Percentiles rank a stretch among this genome's conserved stretches.
phyloP scores from a whole-genome alignment of 2,888 invertebrate genomes.

The Oscheius onirici region DNA sequence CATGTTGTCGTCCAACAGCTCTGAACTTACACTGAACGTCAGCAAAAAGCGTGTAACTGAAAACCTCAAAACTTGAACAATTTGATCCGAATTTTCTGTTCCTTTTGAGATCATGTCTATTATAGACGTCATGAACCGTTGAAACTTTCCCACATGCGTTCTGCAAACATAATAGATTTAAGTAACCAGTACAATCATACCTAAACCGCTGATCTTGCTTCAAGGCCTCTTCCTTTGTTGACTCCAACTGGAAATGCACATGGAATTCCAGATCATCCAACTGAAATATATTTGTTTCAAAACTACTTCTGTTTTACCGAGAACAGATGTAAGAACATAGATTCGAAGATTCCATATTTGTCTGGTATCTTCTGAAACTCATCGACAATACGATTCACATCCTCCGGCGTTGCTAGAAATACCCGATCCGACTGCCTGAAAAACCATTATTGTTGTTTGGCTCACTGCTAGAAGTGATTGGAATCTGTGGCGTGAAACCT shows the following conservation, averaged over 20 bases:
- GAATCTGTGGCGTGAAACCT: background rate
- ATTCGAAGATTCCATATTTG: slow-evolving; percentile 64
- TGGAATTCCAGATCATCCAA: slow-evolving; percentile 65
- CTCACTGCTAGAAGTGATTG: background rate
- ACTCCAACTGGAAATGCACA: slow-evolving; percentile 61
- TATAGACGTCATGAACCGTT: slow-evolving; percentile 62
- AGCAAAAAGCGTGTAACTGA: background rate
- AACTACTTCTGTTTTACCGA: slow-evolving; percentile 36
- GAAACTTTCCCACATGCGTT: slow-evolving; percentile 67
- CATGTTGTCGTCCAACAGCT: slow-evolving; percentile 67
- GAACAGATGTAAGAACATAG: slow-evolving; percentile 65
- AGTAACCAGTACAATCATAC: background rate
- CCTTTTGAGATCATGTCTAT: slow-evolving; percentile 65
- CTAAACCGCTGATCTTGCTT: slow-evolving; percentile 50
- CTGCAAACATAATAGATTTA: slow-evolving; percentile 37
- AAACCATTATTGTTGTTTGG: background rate
- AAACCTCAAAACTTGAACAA: slow-evolving; percentile 51
- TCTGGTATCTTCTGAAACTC: slow-evolving; percentile 62
- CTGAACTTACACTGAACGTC: slow-evolving; percentile 37
- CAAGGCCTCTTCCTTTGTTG: slow-evolving; percentile 58
- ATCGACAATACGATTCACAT: slow-evolving; percentile 58
- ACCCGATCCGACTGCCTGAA: slow-evolving; percentile 59
- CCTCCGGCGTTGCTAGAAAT: slow-evolving; percentile 63
- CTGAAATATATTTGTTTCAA: slow-evolving; percentile 40
- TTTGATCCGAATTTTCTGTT: slow-evolving; percentile 45